Base-by-base conservation (phyloP, 2,797 vertebrate genomes). In the Cossypha caffra region DNA sequence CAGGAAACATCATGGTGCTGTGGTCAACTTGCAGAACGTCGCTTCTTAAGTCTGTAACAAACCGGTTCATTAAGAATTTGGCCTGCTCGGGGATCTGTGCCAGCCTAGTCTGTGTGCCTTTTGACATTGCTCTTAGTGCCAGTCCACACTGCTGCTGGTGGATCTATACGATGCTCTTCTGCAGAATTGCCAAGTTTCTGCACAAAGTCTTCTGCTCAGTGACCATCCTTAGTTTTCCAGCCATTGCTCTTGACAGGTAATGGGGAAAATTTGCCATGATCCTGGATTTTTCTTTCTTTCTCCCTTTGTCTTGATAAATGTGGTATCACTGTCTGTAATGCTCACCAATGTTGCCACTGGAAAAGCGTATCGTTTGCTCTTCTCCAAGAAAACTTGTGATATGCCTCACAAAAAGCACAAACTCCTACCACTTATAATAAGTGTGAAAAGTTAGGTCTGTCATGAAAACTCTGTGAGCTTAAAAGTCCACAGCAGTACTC, bases 141-240 rank as follows among this genome's bases (percentile, higher is more conserved):
- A 99, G 98, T 80, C 99, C 99, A 5, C 98, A 98, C 91, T 99
- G 99, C 97, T 99, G 99, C 98, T 98, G 98, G 98, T 99, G 99
- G 99, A 98, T 99, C 61, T 99, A 99, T 78, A 98, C 98, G 0
- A 97, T 99, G 97, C 92, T 99, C 73, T 98, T 99, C 97, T 99
- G 99, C 98, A 99, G 99, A 97, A 97, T 98, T 76, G 97, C 99
- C 97, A 99, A 99, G 97, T 99, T 99, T 97, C 97, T 99, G 61
- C 99, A 99, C 87, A 99, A 99, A 95, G 98, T 99, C 74, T 99
- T 99, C 98, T 99, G 99, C 97, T 99, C 99, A 1, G 99, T 99
- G 97, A 99, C 98, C 15, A 98, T 99, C 97, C 99, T 99, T 91
- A 99, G 98, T 93, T 99, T 99, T 96, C 98, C 99, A 31, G 98